Conservation (phyloP, 2,113 vertebrate species). For the Porphyrio hochstetteri region DNA sequence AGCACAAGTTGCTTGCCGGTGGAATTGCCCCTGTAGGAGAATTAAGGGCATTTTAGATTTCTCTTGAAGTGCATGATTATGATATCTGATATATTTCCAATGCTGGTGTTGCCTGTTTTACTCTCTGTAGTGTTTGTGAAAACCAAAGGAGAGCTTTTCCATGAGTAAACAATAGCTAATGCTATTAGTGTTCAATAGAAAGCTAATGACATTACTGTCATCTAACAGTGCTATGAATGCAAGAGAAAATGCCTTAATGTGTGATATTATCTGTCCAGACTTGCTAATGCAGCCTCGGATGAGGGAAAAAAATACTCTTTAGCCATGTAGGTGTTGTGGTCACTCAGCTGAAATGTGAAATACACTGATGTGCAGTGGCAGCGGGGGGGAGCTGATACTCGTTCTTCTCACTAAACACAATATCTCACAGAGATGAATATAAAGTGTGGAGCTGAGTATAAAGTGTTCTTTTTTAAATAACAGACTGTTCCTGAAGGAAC, state of each 20-base stretch:
- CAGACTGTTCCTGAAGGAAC: neutral
- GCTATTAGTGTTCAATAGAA: neutral
- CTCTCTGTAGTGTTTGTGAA: neutral
- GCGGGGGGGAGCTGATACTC: neutral
- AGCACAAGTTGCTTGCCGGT: neutral
- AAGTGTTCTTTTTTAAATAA: neutral
- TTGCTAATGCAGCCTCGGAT: neutral
- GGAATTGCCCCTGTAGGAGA: conserved; percentile 19
- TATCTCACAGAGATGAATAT: neutral
- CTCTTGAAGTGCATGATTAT: neutral
- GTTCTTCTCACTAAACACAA: neutral
- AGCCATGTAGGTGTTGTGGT: neutral
- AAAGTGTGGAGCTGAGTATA: neutral
- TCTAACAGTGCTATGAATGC: neutral
- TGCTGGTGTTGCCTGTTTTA: neutral
- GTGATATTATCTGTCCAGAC: neutral
- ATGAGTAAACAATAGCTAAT: neutral
- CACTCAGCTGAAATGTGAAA: neutral
- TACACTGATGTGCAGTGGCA: neutral
- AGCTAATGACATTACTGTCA: neutral
- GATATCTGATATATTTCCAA: neutral
- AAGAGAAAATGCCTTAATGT: neutral
- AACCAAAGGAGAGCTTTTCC: neutral
- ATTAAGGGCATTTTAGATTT: conserved; percentile 2
- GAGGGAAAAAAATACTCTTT: neutral